Conservation (phyloP, 2,888 invertebrate species). For the Malachius bipustulatus region DNA sequence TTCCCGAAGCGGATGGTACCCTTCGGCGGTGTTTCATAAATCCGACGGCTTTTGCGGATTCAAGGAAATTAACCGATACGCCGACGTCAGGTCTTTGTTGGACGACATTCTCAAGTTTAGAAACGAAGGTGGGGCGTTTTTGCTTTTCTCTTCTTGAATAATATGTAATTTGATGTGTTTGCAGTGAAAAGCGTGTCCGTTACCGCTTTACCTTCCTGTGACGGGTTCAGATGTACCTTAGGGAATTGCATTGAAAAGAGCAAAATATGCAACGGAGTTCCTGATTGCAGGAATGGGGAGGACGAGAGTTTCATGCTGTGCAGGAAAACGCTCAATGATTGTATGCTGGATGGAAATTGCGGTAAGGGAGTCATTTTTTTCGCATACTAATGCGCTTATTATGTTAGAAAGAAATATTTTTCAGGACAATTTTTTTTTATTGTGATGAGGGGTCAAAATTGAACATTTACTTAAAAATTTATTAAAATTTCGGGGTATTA, state of each 20-base stretch:
- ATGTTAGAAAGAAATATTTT: too few species aligned
- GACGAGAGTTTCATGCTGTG: slow-evolving; percentile 51
- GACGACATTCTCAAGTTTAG: slow-evolving; percentile 41
- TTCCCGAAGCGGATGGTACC: slow-evolving; percentile 55
- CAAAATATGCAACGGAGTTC: slow-evolving; percentile 54
- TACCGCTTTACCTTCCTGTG: slow-evolving; percentile 36
- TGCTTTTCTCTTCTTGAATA: too few species aligned
- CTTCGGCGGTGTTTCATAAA: slow-evolving; percentile 53
- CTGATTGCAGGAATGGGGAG: slow-evolving; percentile 54
- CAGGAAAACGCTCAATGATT: slow-evolving; percentile 20
- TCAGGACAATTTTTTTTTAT: too few species aligned
- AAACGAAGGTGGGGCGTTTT: slow-evolving; percentile 37
- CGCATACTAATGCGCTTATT: too few species aligned
- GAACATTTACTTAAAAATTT: too few species aligned
- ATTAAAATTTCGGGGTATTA: too few species aligned
- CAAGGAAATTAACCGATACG: slow-evolving; percentile 35
- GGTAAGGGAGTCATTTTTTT: slow-evolving; percentile 20
- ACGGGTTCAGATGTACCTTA: slow-evolving; percentile 52
- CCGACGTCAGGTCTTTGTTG: slow-evolving; percentile 44
- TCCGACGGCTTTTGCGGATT: slow-evolving; percentile 45
- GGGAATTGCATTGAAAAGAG: slow-evolving; percentile 52
- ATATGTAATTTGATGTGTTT: too few species aligned
- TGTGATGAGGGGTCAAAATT: too few species aligned
- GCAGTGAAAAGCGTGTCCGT: neutral
- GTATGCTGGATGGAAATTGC: slow-evolving; percentile 27